Percentiles rank a stretch among this genome's conserved stretches.
Conservation (phyloP, 1,140 invertebrate genomes). For the Ceratosolen solmsi region DNA sequence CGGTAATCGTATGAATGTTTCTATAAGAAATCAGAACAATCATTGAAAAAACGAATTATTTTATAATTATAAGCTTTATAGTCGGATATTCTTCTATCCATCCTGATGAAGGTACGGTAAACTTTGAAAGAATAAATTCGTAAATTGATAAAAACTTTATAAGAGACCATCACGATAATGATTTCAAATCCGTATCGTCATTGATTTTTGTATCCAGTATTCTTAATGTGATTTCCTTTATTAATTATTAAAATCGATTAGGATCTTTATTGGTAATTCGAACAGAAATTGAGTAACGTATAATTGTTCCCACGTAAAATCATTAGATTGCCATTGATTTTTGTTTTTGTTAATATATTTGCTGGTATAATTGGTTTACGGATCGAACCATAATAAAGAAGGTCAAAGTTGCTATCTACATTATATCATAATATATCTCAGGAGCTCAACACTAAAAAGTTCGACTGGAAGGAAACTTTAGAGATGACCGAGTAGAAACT, state of each 20-base stretch:
- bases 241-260: background rate
- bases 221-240: too few relatives aligned
- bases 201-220: too few relatives aligned
- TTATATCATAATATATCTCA: background rate
- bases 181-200: background rate
- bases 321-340: background rate
- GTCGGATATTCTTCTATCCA: background rate
- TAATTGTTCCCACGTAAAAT: background rate
- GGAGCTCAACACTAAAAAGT: constrained; percentile 20
- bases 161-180: background rate
- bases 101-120: background rate
- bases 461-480: constrained; percentile 11
- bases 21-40: constrained; percentile 22
- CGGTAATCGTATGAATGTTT: constrained; percentile 15
- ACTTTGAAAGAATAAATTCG: background rate
- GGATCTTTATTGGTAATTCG: background rate
- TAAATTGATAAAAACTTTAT: background rate
- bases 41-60: background rate
- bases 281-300: background rate
- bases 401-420: constrained; percentile 2
- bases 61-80: constrained; percentile 15
- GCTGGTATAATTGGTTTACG: too few relatives aligned
- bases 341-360: too few relatives aligned
- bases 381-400: background rate
- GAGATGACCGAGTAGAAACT: constrained; percentile 7